phyloP scores from a whole-genome alignment of 2,888 invertebrate species.

The Nymphalis polychloros region DNA sequence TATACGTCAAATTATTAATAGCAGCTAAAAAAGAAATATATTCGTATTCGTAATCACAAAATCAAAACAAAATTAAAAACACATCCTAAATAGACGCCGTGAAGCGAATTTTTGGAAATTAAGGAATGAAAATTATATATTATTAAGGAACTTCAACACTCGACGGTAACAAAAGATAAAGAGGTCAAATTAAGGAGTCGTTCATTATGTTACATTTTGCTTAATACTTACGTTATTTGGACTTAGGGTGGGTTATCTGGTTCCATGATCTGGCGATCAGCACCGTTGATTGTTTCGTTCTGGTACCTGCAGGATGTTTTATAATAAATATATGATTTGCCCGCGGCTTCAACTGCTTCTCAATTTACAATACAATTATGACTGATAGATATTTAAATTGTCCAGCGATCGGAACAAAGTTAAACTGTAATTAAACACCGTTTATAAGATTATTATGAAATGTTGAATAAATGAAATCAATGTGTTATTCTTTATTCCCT shows the following conservation, averaged over 20 bases:
- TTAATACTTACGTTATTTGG: constrained; percentile 73
- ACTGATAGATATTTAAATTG: neutral
- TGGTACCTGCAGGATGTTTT: constrained; percentile 53
- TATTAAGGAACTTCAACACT: constrained; percentile 79
- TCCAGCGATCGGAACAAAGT: neutral
- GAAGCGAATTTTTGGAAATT: constrained; percentile 73
- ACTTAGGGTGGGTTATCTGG: constrained; percentile 64
- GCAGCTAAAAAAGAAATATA: too few species aligned
- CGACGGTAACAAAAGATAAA: constrained; percentile 78
- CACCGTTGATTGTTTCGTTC: constrained; percentile 64
- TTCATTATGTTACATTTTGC: constrained; percentile 75
- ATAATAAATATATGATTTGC: constrained; percentile 34
- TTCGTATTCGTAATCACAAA: neutral
- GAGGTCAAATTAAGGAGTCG: constrained; percentile 74
- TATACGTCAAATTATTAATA: too few species aligned
- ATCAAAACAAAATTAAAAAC: constrained; percentile 55
- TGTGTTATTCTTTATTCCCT: too few species aligned
- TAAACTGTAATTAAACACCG: too few species aligned
- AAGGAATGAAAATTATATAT: constrained; percentile 75
- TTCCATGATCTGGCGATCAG: constrained; percentile 62
- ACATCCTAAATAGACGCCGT: constrained; percentile 67
- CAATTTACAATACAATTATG: constrained; percentile 13
- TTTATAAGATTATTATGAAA: too few species aligned
- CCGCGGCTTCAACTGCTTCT: constrained; percentile 17
- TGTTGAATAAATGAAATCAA: too few species aligned